Percentiles rank a stretch among this genome's conserved stretches.
Conservation (phyloP, 2,888 invertebrate genomes). For the Scrobipalpa costella region DNA sequence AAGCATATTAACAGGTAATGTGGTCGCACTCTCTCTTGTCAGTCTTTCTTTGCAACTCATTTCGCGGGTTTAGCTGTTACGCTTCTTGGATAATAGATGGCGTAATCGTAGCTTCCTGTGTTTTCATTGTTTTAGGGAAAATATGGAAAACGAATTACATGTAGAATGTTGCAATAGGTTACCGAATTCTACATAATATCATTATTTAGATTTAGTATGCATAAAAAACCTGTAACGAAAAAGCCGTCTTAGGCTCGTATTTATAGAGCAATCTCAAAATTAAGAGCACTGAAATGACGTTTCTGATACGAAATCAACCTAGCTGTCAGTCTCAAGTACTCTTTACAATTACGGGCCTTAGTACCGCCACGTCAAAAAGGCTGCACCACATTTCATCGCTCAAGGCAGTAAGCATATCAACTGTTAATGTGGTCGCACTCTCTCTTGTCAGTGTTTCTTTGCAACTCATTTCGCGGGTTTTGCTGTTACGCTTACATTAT, state of each 20-base stretch:
- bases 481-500: conserved; percentile 9
- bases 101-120: not conserved
- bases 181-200: too few species aligned
- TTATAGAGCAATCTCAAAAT: too few species aligned
- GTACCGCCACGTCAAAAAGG: too few species aligned
- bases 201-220: too few species aligned
- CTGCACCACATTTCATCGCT: conserved; percentile 3
- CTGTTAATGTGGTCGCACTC: conserved; percentile 14
- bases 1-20: conserved; percentile 21
- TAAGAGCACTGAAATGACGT: too few species aligned
- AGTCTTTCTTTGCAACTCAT: conserved; percentile 7
- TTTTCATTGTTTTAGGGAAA: not conserved
- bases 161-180: too few species aligned
- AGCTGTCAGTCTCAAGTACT: too few species aligned
- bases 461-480: conserved; percentile 11
- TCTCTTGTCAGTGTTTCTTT: conserved; percentile 11
- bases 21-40: conserved; percentile 14
- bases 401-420: conserved; percentile 15
- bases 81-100: not conserved
- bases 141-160: too few species aligned
- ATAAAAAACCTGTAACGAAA: too few species aligned
- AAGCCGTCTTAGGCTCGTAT: too few species aligned
- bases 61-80: conserved; percentile 13
- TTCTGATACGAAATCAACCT: too few species aligned
- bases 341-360: too few species aligned